phyloP scores from a whole-genome alignment of 2,113 vertebrate species.

The Fukomys damarensis region DNA sequence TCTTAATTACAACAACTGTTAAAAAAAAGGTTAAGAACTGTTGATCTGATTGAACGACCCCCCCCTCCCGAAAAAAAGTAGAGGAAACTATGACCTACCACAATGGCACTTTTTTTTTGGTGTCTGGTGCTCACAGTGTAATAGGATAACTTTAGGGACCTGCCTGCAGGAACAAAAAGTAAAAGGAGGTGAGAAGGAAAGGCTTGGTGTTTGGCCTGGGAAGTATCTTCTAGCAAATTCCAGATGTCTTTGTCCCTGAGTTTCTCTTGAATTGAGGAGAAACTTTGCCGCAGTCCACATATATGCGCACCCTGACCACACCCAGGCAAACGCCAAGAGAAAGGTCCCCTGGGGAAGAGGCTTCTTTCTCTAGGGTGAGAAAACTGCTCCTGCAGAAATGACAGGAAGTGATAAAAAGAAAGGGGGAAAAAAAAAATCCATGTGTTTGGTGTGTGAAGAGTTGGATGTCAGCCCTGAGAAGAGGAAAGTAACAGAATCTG shows the following conservation, averaged over 20 bases:
- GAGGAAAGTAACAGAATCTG: not conserved
- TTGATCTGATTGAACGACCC: not conserved
- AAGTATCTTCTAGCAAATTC: not conserved
- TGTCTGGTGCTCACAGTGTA: not conserved
- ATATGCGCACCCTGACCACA: not conserved
- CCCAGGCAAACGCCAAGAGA: not conserved
- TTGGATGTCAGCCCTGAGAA: not conserved
- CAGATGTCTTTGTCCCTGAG: not conserved
- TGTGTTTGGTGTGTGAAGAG: not conserved
- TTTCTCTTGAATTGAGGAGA: not conserved
- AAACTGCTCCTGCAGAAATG: not conserved
- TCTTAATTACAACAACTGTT: not conserved
- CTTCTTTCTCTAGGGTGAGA: not conserved
- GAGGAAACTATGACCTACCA: not conserved
- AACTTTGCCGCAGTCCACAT: not conserved
- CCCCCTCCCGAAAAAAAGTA: not conserved
- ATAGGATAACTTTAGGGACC: not conserved
- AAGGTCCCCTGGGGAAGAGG: not conserved
- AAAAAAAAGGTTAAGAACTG: not conserved
- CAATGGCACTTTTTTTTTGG: not conserved
- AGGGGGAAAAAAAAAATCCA: not conserved
- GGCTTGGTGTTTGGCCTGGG: not conserved
- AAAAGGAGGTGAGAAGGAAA: not conserved
- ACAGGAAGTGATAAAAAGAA: not conserved
- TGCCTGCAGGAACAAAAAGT: not conserved